A percentile compares a stretch with the other conserved stretches of the same genome.
Evolutionary conservation across 2,888 invertebrate genomes (phyloP).

Genomic region (Pandemis corylana): DNA sequence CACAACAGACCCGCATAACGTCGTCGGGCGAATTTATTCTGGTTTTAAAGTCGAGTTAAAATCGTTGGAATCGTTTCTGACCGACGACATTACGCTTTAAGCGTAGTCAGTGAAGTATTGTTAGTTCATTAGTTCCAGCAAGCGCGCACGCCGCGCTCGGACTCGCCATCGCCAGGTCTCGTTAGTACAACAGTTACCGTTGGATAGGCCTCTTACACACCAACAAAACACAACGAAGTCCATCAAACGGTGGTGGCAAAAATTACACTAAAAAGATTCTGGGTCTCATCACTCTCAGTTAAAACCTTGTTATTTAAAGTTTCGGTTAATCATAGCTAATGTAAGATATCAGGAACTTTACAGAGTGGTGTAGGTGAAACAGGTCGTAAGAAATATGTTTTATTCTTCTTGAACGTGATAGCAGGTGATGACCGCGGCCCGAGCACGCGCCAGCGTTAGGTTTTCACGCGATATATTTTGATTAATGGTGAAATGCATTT

Average conservation of each 20-base stretch:
- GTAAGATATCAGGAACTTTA: too few species aligned
- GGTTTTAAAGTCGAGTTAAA: too few species aligned
- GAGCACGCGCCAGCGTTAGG: too few species aligned
- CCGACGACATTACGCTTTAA: background rate
- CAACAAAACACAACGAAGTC: background rate
- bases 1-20: background rate
- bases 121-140: background rate
- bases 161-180: background rate
- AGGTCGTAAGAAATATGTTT: too few species aligned
- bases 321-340: too few species aligned
- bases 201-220: background rate
- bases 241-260: background rate
- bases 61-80: background rate
- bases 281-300: too few species aligned
- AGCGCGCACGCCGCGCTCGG: slow-evolving; percentile 17
- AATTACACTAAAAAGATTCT: background rate
- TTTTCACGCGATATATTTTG: too few species aligned
- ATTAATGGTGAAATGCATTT: background rate
- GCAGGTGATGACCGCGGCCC: too few species aligned
- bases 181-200: background rate
- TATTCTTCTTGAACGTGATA: too few species aligned
- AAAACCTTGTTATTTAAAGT: too few species aligned
- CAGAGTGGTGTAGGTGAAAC: too few species aligned
- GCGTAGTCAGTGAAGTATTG: background rate
- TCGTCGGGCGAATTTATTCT: background rate